Conservation (phyloP, 2,888 invertebrate genomes). For the Yponomeuta evonymella region DNA sequence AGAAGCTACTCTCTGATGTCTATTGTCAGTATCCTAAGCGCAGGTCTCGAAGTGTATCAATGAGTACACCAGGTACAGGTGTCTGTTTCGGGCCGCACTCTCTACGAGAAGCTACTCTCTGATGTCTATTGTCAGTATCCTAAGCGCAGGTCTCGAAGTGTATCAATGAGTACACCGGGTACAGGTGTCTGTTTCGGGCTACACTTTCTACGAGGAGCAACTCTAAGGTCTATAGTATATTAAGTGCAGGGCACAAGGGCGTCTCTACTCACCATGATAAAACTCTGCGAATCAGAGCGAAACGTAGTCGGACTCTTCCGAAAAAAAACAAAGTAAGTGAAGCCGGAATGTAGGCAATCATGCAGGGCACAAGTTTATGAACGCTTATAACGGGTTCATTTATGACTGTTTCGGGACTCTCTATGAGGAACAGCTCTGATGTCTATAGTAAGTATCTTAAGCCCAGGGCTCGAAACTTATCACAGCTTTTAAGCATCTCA, state of each 20-base stretch:
- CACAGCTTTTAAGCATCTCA: no score
- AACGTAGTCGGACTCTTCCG: no score
- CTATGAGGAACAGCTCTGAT: slow-evolving; percentile 94
- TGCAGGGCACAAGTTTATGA: slow-evolving; percentile 89
- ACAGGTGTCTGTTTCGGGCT: slow-evolving; percentile 91
- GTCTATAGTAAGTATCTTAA: slow-evolving; percentile 86
- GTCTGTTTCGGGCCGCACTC: slow-evolving; percentile 85
- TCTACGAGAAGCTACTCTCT: no score
- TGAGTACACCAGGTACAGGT: slow-evolving; percentile 91
- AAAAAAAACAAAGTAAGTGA: no score
- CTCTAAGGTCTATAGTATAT: slow-evolving; percentile 87
- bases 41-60: slow-evolving; percentile 92
- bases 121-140: background rate
- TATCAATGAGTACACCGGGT: slow-evolving; percentile 92
- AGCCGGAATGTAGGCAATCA: no score
- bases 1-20: no score
- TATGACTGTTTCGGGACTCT: slow-evolving; percentile 94
- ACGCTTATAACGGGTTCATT: slow-evolving; percentile 89
- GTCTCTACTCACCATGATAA: no score
- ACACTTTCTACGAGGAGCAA: slow-evolving; percentile 91
- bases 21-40: background rate
- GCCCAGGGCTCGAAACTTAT: no score
- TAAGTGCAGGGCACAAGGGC: background rate
- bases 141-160: slow-evolving; percentile 84
- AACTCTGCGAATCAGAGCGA: no score